Conservation (phyloP, 1,140 invertebrate species). For the Aphelinus atriplicis region DNA sequence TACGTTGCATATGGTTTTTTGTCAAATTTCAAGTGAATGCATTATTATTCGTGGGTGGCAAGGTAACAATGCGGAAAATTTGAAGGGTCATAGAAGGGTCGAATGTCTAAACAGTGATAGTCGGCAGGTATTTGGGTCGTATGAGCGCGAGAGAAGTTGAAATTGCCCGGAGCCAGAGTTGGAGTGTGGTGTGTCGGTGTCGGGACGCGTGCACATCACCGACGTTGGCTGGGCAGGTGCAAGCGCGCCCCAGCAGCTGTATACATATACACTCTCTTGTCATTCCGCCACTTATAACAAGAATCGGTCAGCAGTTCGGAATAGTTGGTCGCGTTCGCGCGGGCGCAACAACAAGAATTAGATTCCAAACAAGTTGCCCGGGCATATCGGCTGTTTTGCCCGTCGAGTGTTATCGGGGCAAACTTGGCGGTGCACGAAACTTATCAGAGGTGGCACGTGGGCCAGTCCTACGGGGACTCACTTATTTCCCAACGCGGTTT, state of each 20-base stretch:
- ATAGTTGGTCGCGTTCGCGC: not conserved
- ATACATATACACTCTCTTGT: conserved; percentile 4
- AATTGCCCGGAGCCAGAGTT: conserved; percentile 13
- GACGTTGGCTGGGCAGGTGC: not conserved
- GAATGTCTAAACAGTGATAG: too few relatives aligned
- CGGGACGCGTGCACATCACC: not conserved
- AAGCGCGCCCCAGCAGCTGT: not conserved
- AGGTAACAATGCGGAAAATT: too few relatives aligned
- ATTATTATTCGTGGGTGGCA: too few relatives aligned
- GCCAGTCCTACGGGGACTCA: not conserved
- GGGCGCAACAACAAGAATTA: conserved; percentile 35
- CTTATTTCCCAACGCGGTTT: not conserved
- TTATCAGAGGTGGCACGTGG: conserved; percentile 27
- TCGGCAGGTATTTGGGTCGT: not conserved
- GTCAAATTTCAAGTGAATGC: too few relatives aligned
- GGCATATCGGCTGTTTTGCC: conserved; percentile 4
- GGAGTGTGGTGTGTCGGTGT: not conserved
- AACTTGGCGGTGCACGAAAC: conserved; percentile 31
- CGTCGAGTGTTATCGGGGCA: conserved; percentile 32
- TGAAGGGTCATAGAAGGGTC: too few relatives aligned
- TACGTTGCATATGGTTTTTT: too few relatives aligned
- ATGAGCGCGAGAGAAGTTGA: conserved; percentile 10
- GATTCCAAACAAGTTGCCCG: conserved; percentile 23
- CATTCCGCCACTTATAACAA: conserved; percentile 49
- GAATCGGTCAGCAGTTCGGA: conserved; percentile 38